phyloP scores from a whole-genome alignment of 2,113 vertebrate genomes.

The Silurus asotus region DNA sequence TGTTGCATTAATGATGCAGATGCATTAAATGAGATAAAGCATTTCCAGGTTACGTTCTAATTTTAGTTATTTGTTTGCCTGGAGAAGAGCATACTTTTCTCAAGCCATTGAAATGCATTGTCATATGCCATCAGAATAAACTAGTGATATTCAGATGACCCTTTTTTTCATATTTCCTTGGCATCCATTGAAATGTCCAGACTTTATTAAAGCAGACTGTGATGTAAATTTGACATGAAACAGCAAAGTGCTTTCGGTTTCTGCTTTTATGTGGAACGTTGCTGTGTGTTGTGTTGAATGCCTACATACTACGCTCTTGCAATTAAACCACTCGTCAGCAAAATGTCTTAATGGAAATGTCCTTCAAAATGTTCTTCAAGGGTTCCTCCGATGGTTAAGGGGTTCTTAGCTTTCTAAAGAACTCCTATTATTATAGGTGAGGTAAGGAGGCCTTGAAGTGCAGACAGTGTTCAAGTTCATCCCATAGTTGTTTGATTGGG shows the following conservation, averaged over 20 bases:
- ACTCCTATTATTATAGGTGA: background rate
- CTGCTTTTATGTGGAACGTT: conserved; percentile 12
- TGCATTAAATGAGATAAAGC: background rate
- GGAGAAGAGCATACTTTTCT: conserved; percentile 41
- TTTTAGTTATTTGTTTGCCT: background rate
- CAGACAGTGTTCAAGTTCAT: no score
- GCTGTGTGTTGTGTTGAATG: background rate
- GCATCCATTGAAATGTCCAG: conserved; percentile 50
- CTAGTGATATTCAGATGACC: conserved; percentile 61
- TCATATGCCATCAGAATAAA: conserved; percentile 55
- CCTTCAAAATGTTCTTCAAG: background rate
- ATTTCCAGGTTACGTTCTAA: background rate
- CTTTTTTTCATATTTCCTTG: conserved; percentile 28
- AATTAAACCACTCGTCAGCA: background rate
- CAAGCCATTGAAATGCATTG: conserved; percentile 56
- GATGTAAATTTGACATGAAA: conserved; percentile 37
- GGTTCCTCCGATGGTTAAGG: background rate
- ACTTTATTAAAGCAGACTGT: conserved; percentile 45
- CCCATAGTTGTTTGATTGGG: no score
- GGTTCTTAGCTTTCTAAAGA: background rate
- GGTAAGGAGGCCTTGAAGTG: no score
- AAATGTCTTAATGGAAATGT: background rate
- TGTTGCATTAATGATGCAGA: background rate
- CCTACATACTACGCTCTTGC: background rate
- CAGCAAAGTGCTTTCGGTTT: conserved; percentile 22